These are phyloP conservation scores for Dicycla oo DNA, from an alignment of 2,888 invertebrate species.

Conservation along the genomic window DNA sequence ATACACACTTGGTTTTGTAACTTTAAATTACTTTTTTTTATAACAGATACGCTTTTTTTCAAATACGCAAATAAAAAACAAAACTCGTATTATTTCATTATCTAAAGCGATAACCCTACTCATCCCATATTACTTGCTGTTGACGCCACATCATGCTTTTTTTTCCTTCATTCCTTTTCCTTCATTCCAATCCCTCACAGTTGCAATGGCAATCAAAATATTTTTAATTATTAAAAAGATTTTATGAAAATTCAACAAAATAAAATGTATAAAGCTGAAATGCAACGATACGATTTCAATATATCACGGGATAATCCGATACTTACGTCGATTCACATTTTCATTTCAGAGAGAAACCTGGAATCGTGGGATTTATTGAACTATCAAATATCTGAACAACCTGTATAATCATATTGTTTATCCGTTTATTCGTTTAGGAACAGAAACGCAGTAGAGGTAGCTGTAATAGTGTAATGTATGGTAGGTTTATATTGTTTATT, in stretches of 20 bases:
- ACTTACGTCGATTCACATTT: conserved; percentile 18
- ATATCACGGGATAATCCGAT: conserved; percentile 7
- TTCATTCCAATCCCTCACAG: neutral
- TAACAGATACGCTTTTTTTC: too few species aligned
- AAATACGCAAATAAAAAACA: too few species aligned
- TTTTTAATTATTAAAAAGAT: neutral
- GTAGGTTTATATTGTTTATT: too few species aligned
- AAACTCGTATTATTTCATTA: too few species aligned
- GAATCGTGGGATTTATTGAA: conserved; percentile 21
- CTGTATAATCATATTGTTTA: neutral
- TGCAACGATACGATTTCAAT: conserved; percentile 10
- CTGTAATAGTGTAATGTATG: too few species aligned
- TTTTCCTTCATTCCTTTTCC: neutral
- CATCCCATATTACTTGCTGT: neutral
- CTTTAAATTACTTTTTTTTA: too few species aligned
- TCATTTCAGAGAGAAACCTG: conserved; percentile 14
- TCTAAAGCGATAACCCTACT: too few species aligned
- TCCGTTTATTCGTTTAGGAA: neutral
- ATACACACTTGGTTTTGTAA: too few species aligned
- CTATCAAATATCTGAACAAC: conserved; percentile 21
- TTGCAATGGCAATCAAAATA: neutral
- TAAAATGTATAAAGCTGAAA: neutral
- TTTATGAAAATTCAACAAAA: neutral
- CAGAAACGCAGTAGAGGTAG: neutral
- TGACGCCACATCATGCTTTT: neutral